These are phyloP conservation scores for Elmis aenea DNA, from an alignment of 2,888 invertebrate genomes.

Conservation along the genomic window DNA sequence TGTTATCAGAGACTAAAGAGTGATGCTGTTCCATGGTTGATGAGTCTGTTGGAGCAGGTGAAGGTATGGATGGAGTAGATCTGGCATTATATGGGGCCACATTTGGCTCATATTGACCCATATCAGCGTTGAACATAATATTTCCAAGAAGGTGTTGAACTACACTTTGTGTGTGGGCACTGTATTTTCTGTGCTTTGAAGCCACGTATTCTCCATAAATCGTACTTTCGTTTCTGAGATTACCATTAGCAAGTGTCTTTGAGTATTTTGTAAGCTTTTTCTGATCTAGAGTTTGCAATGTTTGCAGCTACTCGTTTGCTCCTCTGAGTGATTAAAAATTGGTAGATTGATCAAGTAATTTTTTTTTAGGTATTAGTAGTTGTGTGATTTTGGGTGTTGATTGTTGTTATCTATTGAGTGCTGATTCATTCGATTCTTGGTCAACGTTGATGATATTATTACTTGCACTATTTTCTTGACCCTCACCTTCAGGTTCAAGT, in stretches of 20 bases:
- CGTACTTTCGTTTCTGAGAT: constrained; percentile 4
- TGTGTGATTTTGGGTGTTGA: background rate
- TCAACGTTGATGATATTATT: no score
- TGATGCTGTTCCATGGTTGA: background rate
- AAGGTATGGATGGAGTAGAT: no score
- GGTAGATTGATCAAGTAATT: constrained; percentile 4
- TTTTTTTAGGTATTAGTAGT: constrained; percentile 3
- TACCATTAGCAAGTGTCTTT: constrained; percentile 5
- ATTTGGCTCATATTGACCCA: constrained; percentile 3
- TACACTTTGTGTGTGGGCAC: constrained; percentile 6
- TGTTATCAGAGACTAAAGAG: background rate
- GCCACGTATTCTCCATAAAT: constrained; percentile 6
- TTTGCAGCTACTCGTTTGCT: constrained; percentile 5
- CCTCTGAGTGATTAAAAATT: constrained; percentile 2
- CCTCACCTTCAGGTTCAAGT: no score
- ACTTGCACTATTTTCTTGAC: no score
- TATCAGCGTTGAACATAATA: constrained; percentile 5
- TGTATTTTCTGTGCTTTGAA: constrained; percentile 6
- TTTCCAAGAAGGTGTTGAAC: constrained; percentile 3
- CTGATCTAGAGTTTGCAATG: constrained; percentile 3
- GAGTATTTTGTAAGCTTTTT: constrained; percentile 5
- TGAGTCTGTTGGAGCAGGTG: background rate
- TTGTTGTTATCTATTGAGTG: no score
- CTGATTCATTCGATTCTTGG: no score
- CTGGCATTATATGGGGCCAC: no score